Conservation (phyloP, 2,797 vertebrate genomes). For the Bradypodion ventrale region DNA sequence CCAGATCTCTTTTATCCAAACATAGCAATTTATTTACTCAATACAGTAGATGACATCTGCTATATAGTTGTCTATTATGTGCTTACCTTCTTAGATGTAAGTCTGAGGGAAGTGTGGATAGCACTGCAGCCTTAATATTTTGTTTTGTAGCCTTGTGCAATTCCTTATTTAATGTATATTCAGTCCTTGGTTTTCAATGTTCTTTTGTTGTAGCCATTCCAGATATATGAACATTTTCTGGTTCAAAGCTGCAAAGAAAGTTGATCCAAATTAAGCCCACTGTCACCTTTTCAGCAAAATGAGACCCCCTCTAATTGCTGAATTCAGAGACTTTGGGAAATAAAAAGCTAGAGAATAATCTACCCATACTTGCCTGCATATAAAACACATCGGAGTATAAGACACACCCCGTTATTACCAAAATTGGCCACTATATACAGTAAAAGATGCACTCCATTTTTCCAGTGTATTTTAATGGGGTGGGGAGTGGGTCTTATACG, state of each 20-base stretch:
- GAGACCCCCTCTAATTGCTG: slow-evolving; percentile 54
- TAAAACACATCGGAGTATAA: too few relatives aligned
- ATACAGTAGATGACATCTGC: slow-evolving; percentile 15
- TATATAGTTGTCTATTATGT: too few relatives aligned
- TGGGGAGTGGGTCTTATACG: too few relatives aligned
- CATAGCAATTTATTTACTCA: slow-evolving; percentile 18
- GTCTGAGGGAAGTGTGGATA: slow-evolving; percentile 14
- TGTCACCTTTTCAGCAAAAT: slow-evolving; percentile 56
- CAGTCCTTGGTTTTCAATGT: slow-evolving; percentile 41
- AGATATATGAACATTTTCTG: slow-evolving; percentile 50
- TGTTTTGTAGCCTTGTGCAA: slow-evolving; percentile 24
- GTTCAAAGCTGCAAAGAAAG: not conserved
- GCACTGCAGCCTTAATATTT: slow-evolving; percentile 22
- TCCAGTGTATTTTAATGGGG: too few relatives aligned
- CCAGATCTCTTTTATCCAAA: not conserved
- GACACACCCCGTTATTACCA: too few relatives aligned
- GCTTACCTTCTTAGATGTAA: too few relatives aligned
- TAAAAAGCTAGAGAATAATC: slow-evolving; percentile 60
- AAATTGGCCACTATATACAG: too few relatives aligned
- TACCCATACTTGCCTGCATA: too few relatives aligned
- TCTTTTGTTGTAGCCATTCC: slow-evolving; percentile 26
- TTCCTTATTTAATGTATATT: slow-evolving; percentile 48
- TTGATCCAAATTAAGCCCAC: slow-evolving; percentile 37
- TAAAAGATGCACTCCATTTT: too few relatives aligned
- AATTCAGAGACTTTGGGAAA: slow-evolving; percentile 63